A percentile compares a stretch with the other conserved stretches of the same genome.
Conservation (phyloP, 2,797 vertebrate species). For the Peromyscus melanophrys region DNA sequence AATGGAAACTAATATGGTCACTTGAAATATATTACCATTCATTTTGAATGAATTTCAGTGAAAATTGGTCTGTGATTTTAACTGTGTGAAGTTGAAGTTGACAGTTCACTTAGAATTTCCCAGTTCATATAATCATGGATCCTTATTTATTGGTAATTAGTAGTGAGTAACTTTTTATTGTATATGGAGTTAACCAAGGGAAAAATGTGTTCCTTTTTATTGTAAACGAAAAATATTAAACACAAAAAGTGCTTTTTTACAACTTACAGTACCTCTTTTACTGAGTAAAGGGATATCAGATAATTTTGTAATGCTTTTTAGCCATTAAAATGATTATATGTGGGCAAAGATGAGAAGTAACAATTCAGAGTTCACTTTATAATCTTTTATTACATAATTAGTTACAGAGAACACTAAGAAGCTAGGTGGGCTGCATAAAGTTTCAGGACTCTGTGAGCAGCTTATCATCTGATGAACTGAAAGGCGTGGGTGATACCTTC, state of each 20-base stretch:
- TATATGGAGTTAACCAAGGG: slow-evolving; percentile 1
- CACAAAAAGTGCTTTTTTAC: slow-evolving; percentile 46
- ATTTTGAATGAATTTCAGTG: slow-evolving; percentile 65
- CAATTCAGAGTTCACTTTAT: slow-evolving; percentile 29
- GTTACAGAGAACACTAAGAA: slow-evolving; percentile 23
- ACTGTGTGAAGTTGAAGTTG: slow-evolving; percentile 15
- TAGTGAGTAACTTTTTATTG: not conserved
- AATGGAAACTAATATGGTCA: slow-evolving; percentile 48
- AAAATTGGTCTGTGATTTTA: slow-evolving; percentile 52
- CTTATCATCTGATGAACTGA: slow-evolving; percentile 36
- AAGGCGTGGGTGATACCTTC: not conserved
- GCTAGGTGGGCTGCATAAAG: not conserved
- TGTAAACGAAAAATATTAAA: slow-evolving; percentile 48
- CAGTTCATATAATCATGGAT: slow-evolving; percentile 46
- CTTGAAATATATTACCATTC: slow-evolving; percentile 56
- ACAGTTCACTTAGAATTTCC: slow-evolving; percentile 59
- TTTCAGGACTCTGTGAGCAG: slow-evolving; percentile 3
- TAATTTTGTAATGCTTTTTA: slow-evolving; percentile 57
- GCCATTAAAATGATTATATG: slow-evolving; percentile 47
- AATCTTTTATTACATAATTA: slow-evolving; percentile 49
- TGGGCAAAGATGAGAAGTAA: slow-evolving; percentile 1
- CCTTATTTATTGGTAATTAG: slow-evolving; percentile 62
- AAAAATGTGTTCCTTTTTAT: not conserved
- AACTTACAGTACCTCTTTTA: slow-evolving; percentile 36
- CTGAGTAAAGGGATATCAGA: slow-evolving; percentile 17